Base-by-base conservation (phyloP, 92 coral and sea anemone species). In the Zoanthus solanderi region DNA sequence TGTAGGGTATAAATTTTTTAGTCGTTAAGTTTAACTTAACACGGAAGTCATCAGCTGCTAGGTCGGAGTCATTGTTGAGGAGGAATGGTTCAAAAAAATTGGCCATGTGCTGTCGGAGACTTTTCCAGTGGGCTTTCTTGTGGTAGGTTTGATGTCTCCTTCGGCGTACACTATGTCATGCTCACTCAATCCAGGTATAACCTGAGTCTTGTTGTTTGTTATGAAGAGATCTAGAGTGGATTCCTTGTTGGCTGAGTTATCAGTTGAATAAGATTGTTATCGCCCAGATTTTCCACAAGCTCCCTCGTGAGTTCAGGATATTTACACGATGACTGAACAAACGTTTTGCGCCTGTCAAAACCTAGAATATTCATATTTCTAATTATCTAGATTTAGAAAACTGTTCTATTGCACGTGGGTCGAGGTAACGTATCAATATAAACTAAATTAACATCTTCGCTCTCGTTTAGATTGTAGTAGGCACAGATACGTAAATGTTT, bases 381-480 rank as follows among this genome's bases (percentile, higher is more conserved):
- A 32, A 47, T 71, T n/a, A 71, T 47, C 75, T 17, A 71, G 37
- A 42, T 71, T 45, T 71, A 79, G 66, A 79, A 84, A 45, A 12
- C 87, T 34, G 77, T n/a, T 72, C 53, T 42, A 72, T 72, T 34
- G 31, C 68, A 45, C 48, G 45, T 86, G 95, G 98, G 94, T 95
- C 84, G 95, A 98, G 29, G 32, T 83, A 56, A 83, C 75, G 37
- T 34, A 50, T 63, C 75, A 83, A 83, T 66, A 61, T 31, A 66
- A 53, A 42, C 34, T 17, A 63, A 46, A 32, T 77, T 83, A 63
- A 9, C 75, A 42, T 66, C 87, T 34, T 83, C 17, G 53, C 87
- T 56, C 42, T 83, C 87, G 56, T 56, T 63, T 66, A 77, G 77
- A 77, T 83, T 83, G 87, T 83, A 83, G 34, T 78, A 69, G 75